Base-by-base conservation (phyloP, 2,888 invertebrate species). In the Pasiphila rectangulata region DNA sequence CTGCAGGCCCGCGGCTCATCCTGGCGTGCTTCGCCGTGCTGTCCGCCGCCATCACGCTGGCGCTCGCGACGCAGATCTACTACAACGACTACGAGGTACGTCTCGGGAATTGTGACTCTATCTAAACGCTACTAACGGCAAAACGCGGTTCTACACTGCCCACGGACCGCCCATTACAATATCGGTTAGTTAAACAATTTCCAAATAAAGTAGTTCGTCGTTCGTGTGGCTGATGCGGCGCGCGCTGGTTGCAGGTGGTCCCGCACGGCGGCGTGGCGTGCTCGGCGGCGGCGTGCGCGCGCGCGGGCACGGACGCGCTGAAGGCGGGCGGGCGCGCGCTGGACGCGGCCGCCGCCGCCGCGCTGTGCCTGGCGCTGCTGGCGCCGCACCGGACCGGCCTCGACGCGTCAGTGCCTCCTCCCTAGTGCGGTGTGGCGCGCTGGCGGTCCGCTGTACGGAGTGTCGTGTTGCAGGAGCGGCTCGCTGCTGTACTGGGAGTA, bases 181-280 rank as follows among this genome's bases (percentile, higher is more conserved):
- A n/a, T n/a, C n/a, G n/a, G n/a, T n/a, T n/a, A n/a, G n/a, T n/a
- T n/a, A n/a, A n/a, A n/a, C n/a, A n/a, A n/a, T n/a, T n/a, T n/a
- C n/a, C n/a, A n/a, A n/a, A n/a, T n/a, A n/a, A n/a, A n/a, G n/a
- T n/a, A n/a, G n/a, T n/a, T n/a, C n/a, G n/a, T n/a, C n/a, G n/a
- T n/a, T n/a, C n/a, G n/a, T n/a, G 10, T 10, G 24, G 10, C 10
- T 27, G 29, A 29, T n/a, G n/a, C n/a, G n/a, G n/a, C 21, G 35
- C 29, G 29, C 32, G 25, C 19, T 30, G 24, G 6, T 19, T 13
- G 56, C 69, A 94, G 94, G 87, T 94, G 57, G 90, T 90, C 41
- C 93, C 93, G 5, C 94, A 94, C 83, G 95, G 95, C 37, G 94
- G 93, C 63, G 94, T 95, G 50, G 92, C 94, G 12, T 91, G 93